Percentiles rank a stretch among this genome's conserved stretches.
Conservation (phyloP, 2,113 vertebrate species). For the Mohoua ochrocephala region DNA sequence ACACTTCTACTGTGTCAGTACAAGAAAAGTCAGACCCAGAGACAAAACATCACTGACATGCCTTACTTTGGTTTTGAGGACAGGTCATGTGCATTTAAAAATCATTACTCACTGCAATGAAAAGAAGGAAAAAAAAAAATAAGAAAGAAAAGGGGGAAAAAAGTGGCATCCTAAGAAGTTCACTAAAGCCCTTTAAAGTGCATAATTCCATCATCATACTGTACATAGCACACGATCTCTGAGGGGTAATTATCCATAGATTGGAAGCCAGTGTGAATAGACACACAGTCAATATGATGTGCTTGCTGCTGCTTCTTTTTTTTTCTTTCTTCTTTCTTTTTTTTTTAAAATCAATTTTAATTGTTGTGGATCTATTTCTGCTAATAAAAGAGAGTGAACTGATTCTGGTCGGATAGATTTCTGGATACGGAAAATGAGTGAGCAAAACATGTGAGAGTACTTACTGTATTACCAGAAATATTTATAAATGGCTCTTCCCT, state of each 20-base stretch:
- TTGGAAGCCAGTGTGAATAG: constrained; percentile 58
- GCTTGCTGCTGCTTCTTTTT: background rate
- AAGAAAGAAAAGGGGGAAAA: background rate
- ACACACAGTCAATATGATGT: constrained; percentile 38
- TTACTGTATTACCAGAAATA: constrained; percentile 69
- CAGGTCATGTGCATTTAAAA: constrained; percentile 16
- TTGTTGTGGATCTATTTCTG: constrained; percentile 56
- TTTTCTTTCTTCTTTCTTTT: background rate
- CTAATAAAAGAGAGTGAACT: constrained; percentile 57
- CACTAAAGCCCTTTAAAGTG: constrained; percentile 44
- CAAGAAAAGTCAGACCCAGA: background rate
- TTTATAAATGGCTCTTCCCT: constrained; percentile 62
- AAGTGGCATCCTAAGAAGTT: constrained; percentile 27
- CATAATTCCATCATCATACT: constrained; percentile 22
- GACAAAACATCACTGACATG: background rate
- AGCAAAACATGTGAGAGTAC: constrained; percentile 60
- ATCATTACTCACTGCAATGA: background rate
- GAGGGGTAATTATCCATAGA: constrained; percentile 44
- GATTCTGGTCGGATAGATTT: constrained; percentile 58
- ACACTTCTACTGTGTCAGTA: background rate
- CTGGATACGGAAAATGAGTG: constrained; percentile 56
- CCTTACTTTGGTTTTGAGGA: background rate
- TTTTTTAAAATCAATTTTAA: constrained; percentile 48
- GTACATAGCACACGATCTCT: constrained; percentile 38
- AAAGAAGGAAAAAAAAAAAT: background rate